Evolutionary conservation across 2,888 invertebrate species (phyloP).

Genomic region (Caenorhabditis angaria): DNA sequence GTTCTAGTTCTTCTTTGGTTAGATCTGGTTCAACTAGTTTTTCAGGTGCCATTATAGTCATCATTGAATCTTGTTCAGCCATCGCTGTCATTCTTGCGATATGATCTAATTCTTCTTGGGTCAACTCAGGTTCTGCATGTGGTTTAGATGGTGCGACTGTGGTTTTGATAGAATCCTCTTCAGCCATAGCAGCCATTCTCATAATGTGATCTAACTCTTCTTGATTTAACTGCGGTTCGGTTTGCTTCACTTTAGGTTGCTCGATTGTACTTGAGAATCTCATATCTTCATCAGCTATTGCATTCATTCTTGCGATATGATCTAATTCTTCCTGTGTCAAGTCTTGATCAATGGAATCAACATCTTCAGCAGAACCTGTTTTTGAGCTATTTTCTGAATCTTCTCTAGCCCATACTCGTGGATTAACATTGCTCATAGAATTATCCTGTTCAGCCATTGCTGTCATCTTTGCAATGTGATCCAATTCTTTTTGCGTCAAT

Average conservation of each 20-base stretch:
- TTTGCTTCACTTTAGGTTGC: too few species aligned
- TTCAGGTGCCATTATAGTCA: neutral
- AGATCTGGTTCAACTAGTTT: constrained; percentile 19
- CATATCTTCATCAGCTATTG: constrained; percentile 19
- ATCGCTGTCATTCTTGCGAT: constrained; percentile 20
- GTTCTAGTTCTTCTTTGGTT: constrained; percentile 46
- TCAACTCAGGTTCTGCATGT: too few species aligned
- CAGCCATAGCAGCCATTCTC: constrained; percentile 22
- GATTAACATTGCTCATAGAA: neutral
- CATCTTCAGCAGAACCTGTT: constrained; percentile 13
- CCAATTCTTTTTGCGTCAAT: constrained; percentile 36
- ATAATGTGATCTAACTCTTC: constrained; percentile 48
- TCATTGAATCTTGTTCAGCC: constrained; percentile 10
- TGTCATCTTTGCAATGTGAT: constrained; percentile 40
- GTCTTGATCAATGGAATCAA: too few species aligned
- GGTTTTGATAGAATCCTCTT: too few species aligned
- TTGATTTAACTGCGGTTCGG: constrained; percentile 23
- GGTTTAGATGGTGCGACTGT: too few species aligned
- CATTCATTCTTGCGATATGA: constrained; percentile 40
- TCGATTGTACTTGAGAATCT: too few species aligned
- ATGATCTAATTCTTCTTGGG: constrained; percentile 43
- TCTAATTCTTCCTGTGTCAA: constrained; percentile 41
- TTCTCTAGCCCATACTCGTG: too few species aligned
- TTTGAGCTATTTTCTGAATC: too few species aligned
- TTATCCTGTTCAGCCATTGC: constrained; percentile 23